Conservation (phyloP, 1,140 invertebrate genomes). For the Zaprionus ghesquierei region DNA sequence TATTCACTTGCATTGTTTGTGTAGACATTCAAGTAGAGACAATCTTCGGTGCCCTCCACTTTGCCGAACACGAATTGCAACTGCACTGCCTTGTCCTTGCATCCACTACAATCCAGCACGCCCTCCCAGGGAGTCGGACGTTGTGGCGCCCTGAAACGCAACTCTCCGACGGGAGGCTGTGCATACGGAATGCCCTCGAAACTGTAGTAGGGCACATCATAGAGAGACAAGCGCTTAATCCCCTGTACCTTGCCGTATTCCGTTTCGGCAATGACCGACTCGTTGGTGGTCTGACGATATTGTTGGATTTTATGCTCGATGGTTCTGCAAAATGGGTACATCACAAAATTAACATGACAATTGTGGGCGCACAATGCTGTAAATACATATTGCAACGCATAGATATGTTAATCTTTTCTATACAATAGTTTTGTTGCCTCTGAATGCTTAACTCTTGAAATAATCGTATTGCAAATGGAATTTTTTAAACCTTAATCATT, state of each 20-base stretch:
- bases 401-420: not conserved
- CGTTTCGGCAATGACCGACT: conserved; percentile 66
- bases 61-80: conserved; percentile 59
- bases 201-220: conserved; percentile 75
- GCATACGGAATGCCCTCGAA: conserved; percentile 85
- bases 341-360: conserved; percentile 34
- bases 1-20: conserved; percentile 85
- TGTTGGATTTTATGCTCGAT: conserved; percentile 75
- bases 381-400: not conserved
- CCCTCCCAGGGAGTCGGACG: conserved; percentile 71
- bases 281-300: conserved; percentile 70
- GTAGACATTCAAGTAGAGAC: conserved; percentile 88
- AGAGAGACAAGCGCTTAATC: conserved; percentile 59
- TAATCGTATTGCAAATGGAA: not conserved
- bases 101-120: conserved; percentile 63
- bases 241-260: conserved; percentile 75
- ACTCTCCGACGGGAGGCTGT: conserved; percentile 83
- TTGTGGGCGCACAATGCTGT: conserved; percentile 25
- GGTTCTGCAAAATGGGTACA: conserved; percentile 52
- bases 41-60: conserved; percentile 86
- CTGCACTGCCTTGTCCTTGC: conserved; percentile 82
- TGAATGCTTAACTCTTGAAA: not conserved
- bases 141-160: conserved; percentile 84
- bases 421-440: not conserved
- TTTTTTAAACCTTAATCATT: not conserved